phyloP scores from a whole-genome alignment of 2,113 vertebrate genomes.

The Percina caprodes region DNA sequence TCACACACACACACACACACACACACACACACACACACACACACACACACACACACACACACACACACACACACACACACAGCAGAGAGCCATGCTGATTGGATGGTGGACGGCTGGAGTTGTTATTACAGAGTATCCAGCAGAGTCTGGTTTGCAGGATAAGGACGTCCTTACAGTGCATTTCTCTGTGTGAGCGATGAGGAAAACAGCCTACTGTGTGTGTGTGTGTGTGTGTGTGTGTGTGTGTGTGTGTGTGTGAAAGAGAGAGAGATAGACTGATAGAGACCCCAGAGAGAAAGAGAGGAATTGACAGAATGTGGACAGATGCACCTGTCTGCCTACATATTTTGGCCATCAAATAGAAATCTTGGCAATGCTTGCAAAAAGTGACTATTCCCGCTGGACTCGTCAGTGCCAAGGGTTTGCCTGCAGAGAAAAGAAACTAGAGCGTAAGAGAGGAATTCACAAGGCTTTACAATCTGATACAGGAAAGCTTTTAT shows the following conservation, averaged over 20 bases:
- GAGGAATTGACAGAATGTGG: conserved; percentile 57
- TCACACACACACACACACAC: not conserved
- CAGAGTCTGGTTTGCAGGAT: conserved; percentile 78
- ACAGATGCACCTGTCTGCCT: conserved; percentile 65
- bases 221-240: too few species aligned
- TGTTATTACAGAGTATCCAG: conserved; percentile 74
- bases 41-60: too few species aligned
- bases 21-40: conserved; percentile 8
- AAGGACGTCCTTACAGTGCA: conserved; percentile 76
- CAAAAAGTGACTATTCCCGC: conserved; percentile 65
- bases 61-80: too few species aligned
- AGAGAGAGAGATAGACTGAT: conserved; percentile 28
- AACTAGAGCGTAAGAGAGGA: conserved; percentile 42
- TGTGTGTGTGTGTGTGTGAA: not conserved
- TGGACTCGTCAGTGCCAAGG: conserved; percentile 60
- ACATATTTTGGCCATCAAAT: conserved; percentile 68
- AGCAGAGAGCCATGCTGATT: conserved; percentile 66
- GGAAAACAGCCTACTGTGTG: conserved; percentile 60
- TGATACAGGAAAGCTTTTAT: conserved; percentile 35
- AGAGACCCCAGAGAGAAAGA: conserved; percentile 30
- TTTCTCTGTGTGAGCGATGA: conserved; percentile 76
- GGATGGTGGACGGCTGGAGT: conserved; percentile 69
- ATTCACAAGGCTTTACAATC: conserved; percentile 45
- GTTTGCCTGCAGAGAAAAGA: conserved; percentile 58
- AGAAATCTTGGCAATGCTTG: conserved; percentile 70